Percentiles rank a stretch among this genome's conserved stretches.
These are phyloP conservation scores for Leptinotarsa texana DNA, from an alignment of 1,140 invertebrate genomes.

Conservation along the genomic window DNA sequence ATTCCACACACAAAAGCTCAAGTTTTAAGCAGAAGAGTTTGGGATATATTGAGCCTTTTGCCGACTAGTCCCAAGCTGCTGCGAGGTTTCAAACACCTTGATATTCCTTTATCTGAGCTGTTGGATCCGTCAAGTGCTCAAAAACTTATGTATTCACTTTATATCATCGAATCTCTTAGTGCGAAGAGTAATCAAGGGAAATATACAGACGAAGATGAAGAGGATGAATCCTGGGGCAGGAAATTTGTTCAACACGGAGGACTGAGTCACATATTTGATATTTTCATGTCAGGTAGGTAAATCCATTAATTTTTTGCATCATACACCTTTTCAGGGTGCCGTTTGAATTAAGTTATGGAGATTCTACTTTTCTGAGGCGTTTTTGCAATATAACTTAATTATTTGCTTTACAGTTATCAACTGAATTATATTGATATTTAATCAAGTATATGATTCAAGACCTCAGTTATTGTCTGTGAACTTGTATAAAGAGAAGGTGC, in stretches of 20 bases:
- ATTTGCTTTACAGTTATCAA: no score
- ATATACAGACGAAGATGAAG: conserved; percentile 36
- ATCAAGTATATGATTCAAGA: no score
- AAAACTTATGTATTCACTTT: conserved; percentile 92
- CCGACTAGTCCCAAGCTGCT: conserved; percentile 86
- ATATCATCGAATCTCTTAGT: conserved; percentile 80
- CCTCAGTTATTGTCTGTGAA: no score
- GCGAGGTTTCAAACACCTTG: conserved; percentile 78
- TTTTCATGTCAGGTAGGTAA: conserved; percentile 80
- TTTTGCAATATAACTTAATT: no score
- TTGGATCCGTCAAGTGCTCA: conserved; percentile 87
- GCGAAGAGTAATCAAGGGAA: conserved; percentile 36
- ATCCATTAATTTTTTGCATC: no score
- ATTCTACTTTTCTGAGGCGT: no score
- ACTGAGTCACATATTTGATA: conserved; percentile 84
- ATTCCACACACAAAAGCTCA: conserved; percentile 88
- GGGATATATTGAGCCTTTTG: conserved; percentile 90
- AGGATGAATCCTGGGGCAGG: conserved; percentile 66
- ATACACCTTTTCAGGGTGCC: no score
- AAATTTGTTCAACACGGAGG: conserved; percentile 86
- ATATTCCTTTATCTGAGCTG: conserved; percentile 68
- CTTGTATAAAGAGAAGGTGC: no score
- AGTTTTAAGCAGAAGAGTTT: conserved; percentile 84
- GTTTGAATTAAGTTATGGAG: no score
- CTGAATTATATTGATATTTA: no score